Evolutionary conservation across 23 tunicate genomes (phyloP).

Genomic region (Trididemnum miniatum): DNA sequence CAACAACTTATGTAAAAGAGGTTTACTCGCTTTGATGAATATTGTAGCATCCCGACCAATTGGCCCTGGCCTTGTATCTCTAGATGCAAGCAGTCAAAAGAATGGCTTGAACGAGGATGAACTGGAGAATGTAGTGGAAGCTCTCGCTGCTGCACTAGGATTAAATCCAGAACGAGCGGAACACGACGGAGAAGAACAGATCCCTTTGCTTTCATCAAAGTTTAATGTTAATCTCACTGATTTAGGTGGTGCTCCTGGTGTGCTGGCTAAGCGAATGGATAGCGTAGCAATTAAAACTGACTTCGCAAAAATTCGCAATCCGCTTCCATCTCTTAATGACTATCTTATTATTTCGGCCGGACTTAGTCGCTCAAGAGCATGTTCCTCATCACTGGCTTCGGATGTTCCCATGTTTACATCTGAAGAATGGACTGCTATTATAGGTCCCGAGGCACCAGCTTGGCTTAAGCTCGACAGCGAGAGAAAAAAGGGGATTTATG

Average conservation of each 20-base stretch:
- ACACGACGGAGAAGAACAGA: background rate
- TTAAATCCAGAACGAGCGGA: constrained; percentile 26
- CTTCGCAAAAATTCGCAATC: constrained; percentile 39
- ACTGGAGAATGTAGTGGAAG: constrained; percentile 31
- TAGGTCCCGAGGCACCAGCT: constrained; percentile 71
- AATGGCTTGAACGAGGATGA: constrained; percentile 52
- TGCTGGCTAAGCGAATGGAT: constrained; percentile 18
- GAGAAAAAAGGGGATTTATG: constrained; percentile 47
- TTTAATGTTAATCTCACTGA: constrained; percentile 45
- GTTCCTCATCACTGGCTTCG: background rate
- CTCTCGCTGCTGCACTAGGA: constrained; percentile 30
- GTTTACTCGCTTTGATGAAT: constrained; percentile 19
- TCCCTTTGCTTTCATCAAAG: constrained; percentile 26
- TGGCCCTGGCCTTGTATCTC: constrained; percentile 15
- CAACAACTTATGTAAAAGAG: constrained; percentile 33
- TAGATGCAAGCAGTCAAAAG: constrained; percentile 78
- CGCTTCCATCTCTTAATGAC: constrained; percentile 41
- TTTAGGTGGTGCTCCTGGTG: constrained; percentile 56
- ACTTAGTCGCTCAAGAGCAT: background rate
- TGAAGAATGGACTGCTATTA: constrained; percentile 47
- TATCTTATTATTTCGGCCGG: constrained; percentile 42
- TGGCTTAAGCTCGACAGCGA: constrained; percentile 59
- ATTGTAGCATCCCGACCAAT: background rate
- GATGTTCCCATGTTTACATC: constrained; percentile 1
- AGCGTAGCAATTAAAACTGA: constrained; percentile 74